Base-by-base conservation (phyloP, 2,113 vertebrate species). In the Vicugna pacos region DNA sequence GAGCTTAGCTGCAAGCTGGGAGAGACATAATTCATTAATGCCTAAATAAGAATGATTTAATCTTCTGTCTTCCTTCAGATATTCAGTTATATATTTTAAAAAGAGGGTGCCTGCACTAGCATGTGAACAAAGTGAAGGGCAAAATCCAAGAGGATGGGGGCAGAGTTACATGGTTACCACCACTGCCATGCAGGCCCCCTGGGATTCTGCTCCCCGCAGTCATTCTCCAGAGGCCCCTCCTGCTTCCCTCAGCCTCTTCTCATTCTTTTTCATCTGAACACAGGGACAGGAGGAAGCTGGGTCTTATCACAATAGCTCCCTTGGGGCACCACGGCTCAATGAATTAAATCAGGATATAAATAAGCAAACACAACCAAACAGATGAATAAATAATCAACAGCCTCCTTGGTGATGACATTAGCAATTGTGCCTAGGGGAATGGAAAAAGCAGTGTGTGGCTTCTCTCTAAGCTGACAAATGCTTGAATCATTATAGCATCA, bases 381-480 rank as follows among this genome's bases (percentile, higher is more conserved):
- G 72, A 94, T 84, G 65, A 92, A 88, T 89, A 94, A 84, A 84
- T 93, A 88, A 90, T 72, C 58, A 94, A 81, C 48, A 81, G 67
- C 69, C 86, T 95, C 93, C 62, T 64, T 94, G 91, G 89, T 75
- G 67, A 89, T 86, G 89, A 67, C 84, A 79, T 52, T 11, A 89
- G 42, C n/a, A 75, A 5, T 22, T 85, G 16, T 77, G 67, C 85
- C 13, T 60, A 54, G 77, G 67, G 9, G 24, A 86, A 17, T 52
- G 6, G 58, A 80, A 90, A 60, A 15, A 60, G 11, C 58, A 46
- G 24, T 35, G 2, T 46, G 14, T 81, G 22, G 8, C 38, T 91
- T 91, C 80, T 67, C 10, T 38, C 16, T 80, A 91, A 72, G 65
- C 8, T 42, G 50, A 52, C 0, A 54, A 48, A 32, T 73, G 42